Evolutionary conservation across 2,797 vertebrate genomes (phyloP), one percentile per base, ranked within the genome.

Genomic region (Pseudopleuronectes americanus): DNA sequence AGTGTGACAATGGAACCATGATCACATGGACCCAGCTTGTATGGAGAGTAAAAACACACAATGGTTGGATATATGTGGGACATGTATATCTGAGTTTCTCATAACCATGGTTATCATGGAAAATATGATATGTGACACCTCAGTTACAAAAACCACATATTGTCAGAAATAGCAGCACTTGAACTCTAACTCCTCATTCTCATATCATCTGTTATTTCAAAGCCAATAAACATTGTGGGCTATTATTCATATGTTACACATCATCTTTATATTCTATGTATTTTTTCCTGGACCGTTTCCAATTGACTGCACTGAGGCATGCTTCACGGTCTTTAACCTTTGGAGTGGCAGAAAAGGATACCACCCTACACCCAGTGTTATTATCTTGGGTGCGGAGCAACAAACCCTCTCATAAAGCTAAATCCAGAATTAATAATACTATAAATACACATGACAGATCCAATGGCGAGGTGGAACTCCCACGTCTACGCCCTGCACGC

Each of bases 381-480:
- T 84, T 79, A 38, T 80, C 55, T 69, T 72, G 65, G 68, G 49
- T 70, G 57, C 22, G 2, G 54, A 81, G 68, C 68, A 90, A 88
- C 82, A 81, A 76, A 81, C 75, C 31, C 59, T 53, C 63, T 58
- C 68, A 67, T 58, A 36, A 80, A 84, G 71, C 71, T 58, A 68
- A 84, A 84, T 79, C 82, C 71, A 58, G 63, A 75, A 68, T 76
- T 17, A 72, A 84, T 76, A 64, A 24, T 21, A 60, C 74, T 79
- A 74, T 84, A 81, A 86, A 93, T 84, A 85, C 56, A 26, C 38
- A 68, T 53, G 22, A 24, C 70, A 68, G 78, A 88, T 85, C 70
- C 51, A 64, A 51, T 80, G 38, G 3, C 53, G 56, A 76, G 68
- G 76, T 62, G 33, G 76, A 64, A 63, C 26, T 33, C 24, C 22